These are phyloP conservation scores for Acrobasis consociella DNA, from an alignment of 2,888 invertebrate species.

Conservation along the genomic window DNA sequence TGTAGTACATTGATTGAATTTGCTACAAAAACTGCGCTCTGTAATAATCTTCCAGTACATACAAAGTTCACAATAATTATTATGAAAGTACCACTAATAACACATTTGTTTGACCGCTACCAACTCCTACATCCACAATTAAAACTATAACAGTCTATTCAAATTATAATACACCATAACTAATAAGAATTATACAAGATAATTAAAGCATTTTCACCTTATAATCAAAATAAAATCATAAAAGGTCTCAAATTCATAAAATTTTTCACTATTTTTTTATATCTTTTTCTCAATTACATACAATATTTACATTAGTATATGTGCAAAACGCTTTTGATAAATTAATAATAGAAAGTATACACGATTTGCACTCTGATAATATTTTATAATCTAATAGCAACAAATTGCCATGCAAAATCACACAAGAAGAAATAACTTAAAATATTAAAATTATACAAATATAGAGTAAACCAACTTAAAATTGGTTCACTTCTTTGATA, in stretches of 20 bases:
- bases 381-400: conserved; percentile 68
- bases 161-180: conserved; percentile 80
- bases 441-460: conserved; percentile 63
- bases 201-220: conserved; percentile 83
- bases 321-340: conserved; percentile 70
- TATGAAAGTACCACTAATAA: conserved; percentile 42
- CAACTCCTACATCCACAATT: conserved; percentile 66
- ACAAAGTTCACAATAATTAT: conserved; percentile 22
- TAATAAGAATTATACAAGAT: conserved; percentile 77
- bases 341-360: conserved; percentile 65
- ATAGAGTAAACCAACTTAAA: conserved; percentile 73
- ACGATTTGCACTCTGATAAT: conserved; percentile 63
- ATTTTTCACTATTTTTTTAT: conserved; percentile 63
- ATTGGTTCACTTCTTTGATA: conserved; percentile 80
- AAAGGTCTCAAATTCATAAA: conserved; percentile 71
- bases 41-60: background rate
- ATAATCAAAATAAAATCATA: conserved; percentile 79
- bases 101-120: conserved; percentile 55
- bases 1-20: too few species aligned
- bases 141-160: conserved; percentile 83
- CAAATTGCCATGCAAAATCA: conserved; percentile 79
- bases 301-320: conserved; percentile 70
- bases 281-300: conserved; percentile 59
- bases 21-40: too few species aligned
- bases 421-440: conserved; percentile 73